Base-by-base conservation (phyloP, 2,113 vertebrate genomes). In the Myocastor coypus region DNA sequence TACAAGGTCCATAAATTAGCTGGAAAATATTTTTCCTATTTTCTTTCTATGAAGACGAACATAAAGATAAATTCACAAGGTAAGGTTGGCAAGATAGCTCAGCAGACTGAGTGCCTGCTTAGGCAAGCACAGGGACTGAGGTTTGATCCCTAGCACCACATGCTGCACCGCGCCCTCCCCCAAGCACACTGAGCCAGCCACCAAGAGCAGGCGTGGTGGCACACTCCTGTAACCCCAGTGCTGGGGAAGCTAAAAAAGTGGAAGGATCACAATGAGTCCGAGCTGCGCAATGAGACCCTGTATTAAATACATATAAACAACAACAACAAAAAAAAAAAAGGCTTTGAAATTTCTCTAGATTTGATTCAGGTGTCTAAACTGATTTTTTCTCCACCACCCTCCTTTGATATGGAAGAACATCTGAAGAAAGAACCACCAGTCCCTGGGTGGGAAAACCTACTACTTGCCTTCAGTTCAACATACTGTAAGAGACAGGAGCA, bases 341-440 rank as follows among this genome's bases (percentile, higher is more conserved):
- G 22, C 73, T 94, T 83, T 92, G n/a, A 94, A 83, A 95, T 46
- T 52, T 96, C 63, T 91, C 57, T 94, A 92, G 40, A 83, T 75
- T 94, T 86, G 85, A 96, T 81, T 94, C 40, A 77, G 61, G 52
- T 22, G 80, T n/a, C 66, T 92, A 42, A 91, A 75, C 63, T 95
- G 59, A 68, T 26, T 91, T 95, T 80, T 50, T 84, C 34, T 40
- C 2, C 34, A 86, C 50, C 73, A 80, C 40, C 42, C 14, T 68
- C 20, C 30, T 90, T 78, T 95, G 93, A 82, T 57, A 97, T 96
- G 69, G 63, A 91, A 88, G 71, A 92, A 83, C 57, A 66, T 85
- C 85, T 94, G 66, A 94, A 87, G 77, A 84, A 92, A 64, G 82
- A 95, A 81, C 40, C 86, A 95, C 34, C 24, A 61, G 64, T 22